These are phyloP conservation scores for Anas bahamensis DNA, from an alignment of 2,797 vertebrate genomes.

Conservation along the genomic window DNA sequence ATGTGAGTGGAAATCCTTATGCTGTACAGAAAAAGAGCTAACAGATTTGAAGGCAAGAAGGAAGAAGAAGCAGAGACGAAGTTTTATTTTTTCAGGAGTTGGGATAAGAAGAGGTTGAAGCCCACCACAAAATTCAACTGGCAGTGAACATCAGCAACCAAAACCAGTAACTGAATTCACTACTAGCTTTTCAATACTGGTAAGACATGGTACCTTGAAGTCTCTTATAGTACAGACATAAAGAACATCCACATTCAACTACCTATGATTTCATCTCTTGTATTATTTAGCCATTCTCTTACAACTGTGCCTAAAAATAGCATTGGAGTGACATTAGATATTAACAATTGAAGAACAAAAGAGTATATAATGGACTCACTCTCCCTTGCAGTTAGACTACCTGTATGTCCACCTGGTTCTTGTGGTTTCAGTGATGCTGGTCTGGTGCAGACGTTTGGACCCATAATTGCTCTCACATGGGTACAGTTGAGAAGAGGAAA, in stretches of 20 bases:
- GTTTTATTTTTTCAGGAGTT: neutral
- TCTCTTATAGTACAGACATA: neutral
- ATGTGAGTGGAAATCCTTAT: neutral
- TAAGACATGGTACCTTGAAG: neutral
- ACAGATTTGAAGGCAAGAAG: neutral
- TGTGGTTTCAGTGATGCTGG: neutral
- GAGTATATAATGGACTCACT: neutral
- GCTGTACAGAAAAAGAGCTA: neutral
- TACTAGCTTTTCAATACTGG: neutral
- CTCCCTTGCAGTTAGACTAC: neutral
- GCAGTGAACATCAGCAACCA: neutral
- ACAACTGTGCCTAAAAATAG: neutral
- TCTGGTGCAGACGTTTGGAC: neutral
- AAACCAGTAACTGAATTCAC: neutral
- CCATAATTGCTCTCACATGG: neutral
- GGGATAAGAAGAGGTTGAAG: neutral
- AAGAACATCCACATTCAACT: neutral
- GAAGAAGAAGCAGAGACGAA: neutral
- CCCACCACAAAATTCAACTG: neutral
- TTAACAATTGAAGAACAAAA: neutral
- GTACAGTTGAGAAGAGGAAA: neutral
- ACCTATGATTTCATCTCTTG: neutral
- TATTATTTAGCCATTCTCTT: neutral
- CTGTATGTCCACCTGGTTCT: neutral
- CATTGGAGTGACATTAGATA: neutral